Evolutionary conservation across 2,888 invertebrate species (phyloP), one percentile per base, ranked within the genome.

Genomic region (Melieria crassipennis): DNA sequence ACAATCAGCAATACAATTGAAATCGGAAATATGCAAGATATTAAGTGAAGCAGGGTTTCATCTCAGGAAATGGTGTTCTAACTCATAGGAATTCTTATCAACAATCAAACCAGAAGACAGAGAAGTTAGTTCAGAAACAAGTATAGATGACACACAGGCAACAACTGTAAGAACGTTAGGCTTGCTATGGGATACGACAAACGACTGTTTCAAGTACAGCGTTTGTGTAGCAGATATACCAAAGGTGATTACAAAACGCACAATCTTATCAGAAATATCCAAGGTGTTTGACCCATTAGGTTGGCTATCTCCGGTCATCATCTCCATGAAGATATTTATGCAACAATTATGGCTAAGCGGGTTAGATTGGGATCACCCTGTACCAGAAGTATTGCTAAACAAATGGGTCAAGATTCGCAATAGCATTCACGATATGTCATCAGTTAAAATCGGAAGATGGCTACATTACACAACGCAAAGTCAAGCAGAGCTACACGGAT

Each of bases 111-210:
- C 45, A 1, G 30, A 10, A 7, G 65, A 69, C n/a, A 65, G 45
- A n/a, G 50, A 60, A 13, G 70, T 75, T 63, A 60, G 76, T 5
- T 76, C 79, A 0, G 80, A 78, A 50, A 80, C 81, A 2, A 48
- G 80, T 6, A 79, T 80, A 52, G 52, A 82, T 16, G 80, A 79
- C 66, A 62, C 71, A 3, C 65, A 73, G 7, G 69, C 71, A 4
- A 30, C 30, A 30, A 30, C 30, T 30, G 58, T 73, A 7, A 71
- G 63, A 45, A 73, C 69, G 3, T 62, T 71, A 47, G 70, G 70
- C 0, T 48, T 70, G 16, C 47, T 70, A 4, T 73, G 70, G 69
- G 61, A 72, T 55, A 72, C 69, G 3, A 46, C 6, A 45, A 30
- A 16, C 7, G 64, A 72, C 45, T 61, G 7, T 10, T 70, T 73